Conservation (phyloP, 2,888 invertebrate genomes). For the Panorpa germanica region DNA sequence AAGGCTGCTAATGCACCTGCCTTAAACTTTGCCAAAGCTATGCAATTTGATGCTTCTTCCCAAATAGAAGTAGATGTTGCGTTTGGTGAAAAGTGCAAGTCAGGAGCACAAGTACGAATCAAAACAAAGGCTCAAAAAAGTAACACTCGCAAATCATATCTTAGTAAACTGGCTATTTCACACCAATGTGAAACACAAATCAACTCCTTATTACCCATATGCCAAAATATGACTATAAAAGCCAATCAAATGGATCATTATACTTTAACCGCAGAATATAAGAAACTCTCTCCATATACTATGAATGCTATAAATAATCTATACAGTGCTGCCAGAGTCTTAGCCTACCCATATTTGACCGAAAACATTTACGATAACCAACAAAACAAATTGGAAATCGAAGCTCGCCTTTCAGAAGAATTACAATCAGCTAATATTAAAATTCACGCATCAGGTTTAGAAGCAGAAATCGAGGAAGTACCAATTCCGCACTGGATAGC, state of each 20-base stretch:
- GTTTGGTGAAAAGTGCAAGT: constrained; percentile 27
- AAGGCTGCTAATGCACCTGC: constrained; percentile 29
- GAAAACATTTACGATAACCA: constrained; percentile 27
- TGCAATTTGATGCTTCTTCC: constrained; percentile 30
- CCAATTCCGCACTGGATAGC: constrained; percentile 25
- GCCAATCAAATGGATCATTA: constrained; percentile 34
- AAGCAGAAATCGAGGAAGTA: constrained; percentile 25
- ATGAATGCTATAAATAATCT: constrained; percentile 26
- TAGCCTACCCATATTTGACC: constrained; percentile 28
- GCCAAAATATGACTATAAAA: constrained; percentile 31
- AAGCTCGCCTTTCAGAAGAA: constrained; percentile 25
- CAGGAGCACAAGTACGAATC: constrained; percentile 22
- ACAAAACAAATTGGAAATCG: constrained; percentile 27
- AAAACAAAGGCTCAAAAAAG: constrained; percentile 29
- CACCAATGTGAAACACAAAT: constrained; percentile 32
- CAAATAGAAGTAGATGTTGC: constrained; percentile 28
- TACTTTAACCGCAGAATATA: constrained; percentile 27
- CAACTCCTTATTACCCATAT: constrained; percentile 33
- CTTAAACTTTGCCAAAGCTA: constrained; percentile 31
- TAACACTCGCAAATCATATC: constrained; percentile 26
- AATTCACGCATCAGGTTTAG: constrained; percentile 24
- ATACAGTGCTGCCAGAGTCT: constrained; percentile 25
- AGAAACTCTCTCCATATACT: constrained; percentile 26
- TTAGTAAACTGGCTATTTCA: constrained; percentile 26
- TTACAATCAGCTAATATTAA: constrained; percentile 27